phyloP scores from a whole-genome alignment of 2,888 invertebrate genomes.

The Lumbricus terrestris region DNA sequence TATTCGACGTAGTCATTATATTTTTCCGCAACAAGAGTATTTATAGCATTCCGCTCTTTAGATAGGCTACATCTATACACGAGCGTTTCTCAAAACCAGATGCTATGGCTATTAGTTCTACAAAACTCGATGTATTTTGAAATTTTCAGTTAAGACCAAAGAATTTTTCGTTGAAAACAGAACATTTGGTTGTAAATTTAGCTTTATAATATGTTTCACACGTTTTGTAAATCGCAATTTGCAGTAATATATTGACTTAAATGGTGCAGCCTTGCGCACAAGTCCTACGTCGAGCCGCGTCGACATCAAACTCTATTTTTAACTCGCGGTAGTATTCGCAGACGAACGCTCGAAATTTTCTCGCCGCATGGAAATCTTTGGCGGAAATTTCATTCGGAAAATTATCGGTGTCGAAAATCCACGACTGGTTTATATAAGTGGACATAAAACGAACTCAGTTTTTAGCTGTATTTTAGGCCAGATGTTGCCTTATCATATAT shows the following conservation, averaged over 20 bases:
- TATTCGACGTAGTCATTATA: background rate
- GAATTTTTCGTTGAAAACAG: background rate
- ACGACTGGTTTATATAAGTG: background rate
- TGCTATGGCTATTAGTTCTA: background rate
- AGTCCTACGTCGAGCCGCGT: background rate
- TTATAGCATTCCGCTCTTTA: background rate
- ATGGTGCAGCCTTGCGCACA: background rate
- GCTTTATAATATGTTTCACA: background rate
- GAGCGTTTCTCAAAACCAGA: background rate
- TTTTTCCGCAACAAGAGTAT: background rate
- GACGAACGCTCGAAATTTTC: background rate
- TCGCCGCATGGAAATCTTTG: background rate
- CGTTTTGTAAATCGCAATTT: background rate
- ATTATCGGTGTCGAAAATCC: background rate
- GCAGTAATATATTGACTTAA: no score
- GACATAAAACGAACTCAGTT: background rate
- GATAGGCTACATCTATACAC: no score
- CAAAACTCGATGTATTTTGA: background rate
- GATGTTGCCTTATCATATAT: no score
- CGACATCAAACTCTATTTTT: background rate
- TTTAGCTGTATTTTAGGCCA: background rate
- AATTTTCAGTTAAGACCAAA: background rate
- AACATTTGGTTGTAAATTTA: background rate
- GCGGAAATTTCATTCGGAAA: background rate
- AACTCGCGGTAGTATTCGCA: background rate